These are phyloP conservation scores for Mormyrus iriodes DNA, from an alignment of 2,113 vertebrate genomes.

Conservation along the genomic window DNA sequence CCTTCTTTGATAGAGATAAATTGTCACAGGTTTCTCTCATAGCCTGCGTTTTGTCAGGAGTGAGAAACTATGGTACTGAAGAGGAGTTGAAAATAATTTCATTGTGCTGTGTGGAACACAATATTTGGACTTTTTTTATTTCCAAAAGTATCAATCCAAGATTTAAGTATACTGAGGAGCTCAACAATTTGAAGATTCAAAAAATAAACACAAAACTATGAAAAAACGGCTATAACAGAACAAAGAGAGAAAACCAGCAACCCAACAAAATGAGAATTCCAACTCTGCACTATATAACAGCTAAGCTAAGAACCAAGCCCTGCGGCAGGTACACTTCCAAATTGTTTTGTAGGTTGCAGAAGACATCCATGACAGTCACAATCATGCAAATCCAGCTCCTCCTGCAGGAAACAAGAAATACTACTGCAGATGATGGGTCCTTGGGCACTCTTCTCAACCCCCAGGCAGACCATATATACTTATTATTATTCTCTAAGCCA, in stretches of 20 bases:
- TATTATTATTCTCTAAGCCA: neutral
- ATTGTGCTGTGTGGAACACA: neutral
- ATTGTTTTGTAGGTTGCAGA: neutral
- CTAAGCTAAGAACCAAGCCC: neutral
- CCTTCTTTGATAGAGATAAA: too few species aligned
- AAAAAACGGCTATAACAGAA: neutral
- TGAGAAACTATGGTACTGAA: neutral
- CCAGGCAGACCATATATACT: neutral
- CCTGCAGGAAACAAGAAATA: neutral
- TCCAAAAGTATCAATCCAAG: neutral
- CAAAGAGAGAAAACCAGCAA: neutral
- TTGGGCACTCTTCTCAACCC: neutral
- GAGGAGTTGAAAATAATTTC: neutral
- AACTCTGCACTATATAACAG: neutral
- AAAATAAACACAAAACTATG: neutral
- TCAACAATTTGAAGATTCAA: neutral
- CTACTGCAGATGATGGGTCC: neutral
- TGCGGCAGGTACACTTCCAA: neutral
- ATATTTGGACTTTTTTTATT: neutral
- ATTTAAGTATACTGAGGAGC: neutral
- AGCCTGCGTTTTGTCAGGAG: neutral
- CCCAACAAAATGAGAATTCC: neutral
- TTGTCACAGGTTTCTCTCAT: too few species aligned
- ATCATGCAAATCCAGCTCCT: neutral
- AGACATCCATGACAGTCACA: neutral